Evolutionary conservation across 2,888 invertebrate genomes (phyloP).

Genomic region (Caenorhabditis panamensis): DNA sequence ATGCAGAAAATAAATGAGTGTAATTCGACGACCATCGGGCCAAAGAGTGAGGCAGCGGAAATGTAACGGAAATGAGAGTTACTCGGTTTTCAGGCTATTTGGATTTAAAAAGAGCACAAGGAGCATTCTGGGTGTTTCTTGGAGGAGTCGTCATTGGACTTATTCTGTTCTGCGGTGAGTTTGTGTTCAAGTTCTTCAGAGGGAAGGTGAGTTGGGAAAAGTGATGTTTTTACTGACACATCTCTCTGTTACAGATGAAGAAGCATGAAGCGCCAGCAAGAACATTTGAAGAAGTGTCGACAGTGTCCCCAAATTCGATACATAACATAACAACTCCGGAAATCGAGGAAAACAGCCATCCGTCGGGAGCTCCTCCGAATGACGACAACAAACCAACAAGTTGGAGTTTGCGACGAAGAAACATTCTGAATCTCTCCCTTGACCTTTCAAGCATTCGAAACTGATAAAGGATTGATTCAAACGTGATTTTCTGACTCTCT

Average conservation of each 20-base stretch:
- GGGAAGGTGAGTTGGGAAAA: constrained; percentile 18
- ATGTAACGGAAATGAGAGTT: not conserved
- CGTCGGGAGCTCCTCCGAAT: not conserved
- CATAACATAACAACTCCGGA: constrained; percentile 20
- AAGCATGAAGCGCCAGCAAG: not conserved
- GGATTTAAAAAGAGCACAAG: constrained; percentile 73
- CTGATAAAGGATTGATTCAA: constrained; percentile 11
- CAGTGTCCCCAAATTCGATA: constrained; percentile 31
- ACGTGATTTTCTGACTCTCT: not conserved
- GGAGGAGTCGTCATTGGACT: constrained; percentile 64
- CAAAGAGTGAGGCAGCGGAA: constrained; percentile 49
- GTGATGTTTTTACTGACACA: not conserved
- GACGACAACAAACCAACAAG: constrained; percentile 11
- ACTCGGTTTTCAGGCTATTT: constrained; percentile 63
- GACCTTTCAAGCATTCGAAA: constrained; percentile 46
- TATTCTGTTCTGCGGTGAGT: constrained; percentile 55
- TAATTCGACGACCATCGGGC: constrained; percentile 58
- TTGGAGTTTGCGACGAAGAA: constrained; percentile 50
- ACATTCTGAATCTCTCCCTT: constrained; percentile 56
- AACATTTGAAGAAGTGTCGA: constrained; percentile 44
- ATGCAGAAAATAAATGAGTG: constrained; percentile 64
- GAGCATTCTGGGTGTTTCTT: constrained; percentile 77
- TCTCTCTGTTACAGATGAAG: constrained; percentile 18
- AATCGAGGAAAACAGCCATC: constrained; percentile 5
- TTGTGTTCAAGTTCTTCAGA: constrained; percentile 40